These are phyloP conservation scores for Beroe ovata DNA, from an alignment of 37 sponge, comb jelly and placozoan genomes.

Conservation along the genomic window DNA sequence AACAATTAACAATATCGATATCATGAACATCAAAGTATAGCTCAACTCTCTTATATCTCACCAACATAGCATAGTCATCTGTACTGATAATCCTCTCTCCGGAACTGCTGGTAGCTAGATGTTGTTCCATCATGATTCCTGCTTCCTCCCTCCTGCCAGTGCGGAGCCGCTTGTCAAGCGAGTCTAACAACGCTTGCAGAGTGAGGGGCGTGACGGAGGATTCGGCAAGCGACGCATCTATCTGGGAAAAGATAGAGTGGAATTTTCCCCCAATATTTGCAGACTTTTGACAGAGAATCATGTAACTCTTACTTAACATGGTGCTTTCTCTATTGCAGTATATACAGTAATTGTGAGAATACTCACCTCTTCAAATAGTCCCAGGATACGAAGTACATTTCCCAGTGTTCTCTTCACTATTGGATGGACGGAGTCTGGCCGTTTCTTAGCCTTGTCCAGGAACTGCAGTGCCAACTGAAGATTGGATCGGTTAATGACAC, in stretches of 20 bases:
- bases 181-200: neutral
- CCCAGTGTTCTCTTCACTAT: neutral
- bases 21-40: too few species aligned
- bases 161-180: neutral
- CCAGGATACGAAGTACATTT: neutral
- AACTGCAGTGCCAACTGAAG: neutral
- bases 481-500: too few species aligned
- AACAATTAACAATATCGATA: too few species aligned
- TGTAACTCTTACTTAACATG: too few species aligned
- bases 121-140: neutral
- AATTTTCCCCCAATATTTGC: too few species aligned
- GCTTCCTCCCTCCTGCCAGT: neutral
- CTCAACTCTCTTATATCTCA: neutral
- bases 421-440: neutral
- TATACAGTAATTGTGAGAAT: too few species aligned
- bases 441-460: neutral
- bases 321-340: too few species aligned
- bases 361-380: neutral
- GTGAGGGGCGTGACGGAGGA: neutral
- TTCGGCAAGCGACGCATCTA: too few species aligned
- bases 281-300: too few species aligned
- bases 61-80: constrained; percentile 16
- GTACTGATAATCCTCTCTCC: neutral
- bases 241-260: neutral
- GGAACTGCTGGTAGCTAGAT: neutral